These are phyloP conservation scores for Echinometra lucunter DNA, from an alignment of 53 echinoderm and acorn worm species.

Conservation along the genomic window DNA sequence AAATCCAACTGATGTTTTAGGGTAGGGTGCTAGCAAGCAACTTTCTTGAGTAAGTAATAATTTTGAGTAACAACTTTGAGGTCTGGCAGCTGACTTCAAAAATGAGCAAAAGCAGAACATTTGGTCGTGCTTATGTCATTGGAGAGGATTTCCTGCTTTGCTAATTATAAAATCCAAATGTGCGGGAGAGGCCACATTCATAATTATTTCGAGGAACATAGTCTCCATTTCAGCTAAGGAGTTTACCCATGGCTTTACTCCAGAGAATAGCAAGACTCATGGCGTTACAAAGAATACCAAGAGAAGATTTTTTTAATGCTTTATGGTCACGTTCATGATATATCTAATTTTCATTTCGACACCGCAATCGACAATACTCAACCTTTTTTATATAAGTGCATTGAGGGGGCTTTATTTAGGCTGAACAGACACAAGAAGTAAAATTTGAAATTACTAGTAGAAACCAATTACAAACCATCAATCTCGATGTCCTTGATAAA, in stretches of 20 bases:
- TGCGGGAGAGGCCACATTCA: not conserved
- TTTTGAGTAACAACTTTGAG: not conserved
- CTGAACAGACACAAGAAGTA: too few relatives aligned
- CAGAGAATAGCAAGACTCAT: not conserved
- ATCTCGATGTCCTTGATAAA: too few relatives aligned
- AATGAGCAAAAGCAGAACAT: not conserved
- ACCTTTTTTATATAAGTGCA: too few relatives aligned
- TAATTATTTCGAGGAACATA: not conserved
- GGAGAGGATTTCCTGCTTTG: not conserved
- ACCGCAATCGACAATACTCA: too few relatives aligned
- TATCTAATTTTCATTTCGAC: not conserved
- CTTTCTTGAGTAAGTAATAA: not conserved
- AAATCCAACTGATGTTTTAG: not conserved
- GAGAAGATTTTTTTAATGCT: too few relatives aligned
- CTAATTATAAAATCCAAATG: not conserved
- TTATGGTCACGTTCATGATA: not conserved
- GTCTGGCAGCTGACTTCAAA: not conserved
- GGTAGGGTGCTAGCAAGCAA: not conserved
- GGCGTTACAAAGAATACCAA: not conserved
- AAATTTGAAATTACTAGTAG: too few relatives aligned
- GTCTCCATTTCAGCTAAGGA: too few relatives aligned
- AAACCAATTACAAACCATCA: too few relatives aligned
- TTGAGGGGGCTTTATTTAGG: too few relatives aligned
- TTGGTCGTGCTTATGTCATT: slow-evolving; percentile 26
- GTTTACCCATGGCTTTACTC: too few relatives aligned